Conservation (phyloP, 2,888 invertebrate species). For the Adineta ricciae region DNA sequence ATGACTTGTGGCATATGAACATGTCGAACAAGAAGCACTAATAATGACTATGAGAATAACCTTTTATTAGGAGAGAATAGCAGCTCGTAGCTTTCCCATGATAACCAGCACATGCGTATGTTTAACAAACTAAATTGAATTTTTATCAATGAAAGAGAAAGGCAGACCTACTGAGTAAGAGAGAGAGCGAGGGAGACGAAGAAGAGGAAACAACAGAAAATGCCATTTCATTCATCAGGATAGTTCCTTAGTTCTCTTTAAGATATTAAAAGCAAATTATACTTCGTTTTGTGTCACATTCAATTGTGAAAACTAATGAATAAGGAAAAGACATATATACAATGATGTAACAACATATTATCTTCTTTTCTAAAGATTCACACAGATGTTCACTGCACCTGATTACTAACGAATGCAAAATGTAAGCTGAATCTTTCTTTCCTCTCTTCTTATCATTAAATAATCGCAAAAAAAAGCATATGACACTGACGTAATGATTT, state of each 20-base stretch:
- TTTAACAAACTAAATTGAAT: neutral
- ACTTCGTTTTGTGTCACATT: neutral
- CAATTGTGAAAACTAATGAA: neutral
- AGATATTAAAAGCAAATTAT: neutral
- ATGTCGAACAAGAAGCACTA: neutral
- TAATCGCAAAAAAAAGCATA: neutral
- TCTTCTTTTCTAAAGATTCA: neutral
- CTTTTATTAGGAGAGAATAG: neutral
- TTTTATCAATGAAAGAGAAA: neutral
- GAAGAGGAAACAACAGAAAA: neutral
- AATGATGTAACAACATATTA: neutral
- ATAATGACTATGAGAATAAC: neutral
- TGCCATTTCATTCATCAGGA: neutral
- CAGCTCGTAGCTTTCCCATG: constrained; percentile 2
- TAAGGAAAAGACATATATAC: neutral
- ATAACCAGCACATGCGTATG: neutral
- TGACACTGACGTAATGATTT: neutral
- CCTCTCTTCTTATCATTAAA: neutral
- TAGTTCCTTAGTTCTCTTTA: neutral
- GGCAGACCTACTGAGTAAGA: neutral
- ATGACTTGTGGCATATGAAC: constrained; percentile 2
- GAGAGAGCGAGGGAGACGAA: too few species aligned
- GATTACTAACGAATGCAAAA: neutral
- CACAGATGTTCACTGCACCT: neutral
- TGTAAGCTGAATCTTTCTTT: neutral